phyloP scores from a whole-genome alignment of 2,888 invertebrate species.

The Cyclophora albipunctata region DNA sequence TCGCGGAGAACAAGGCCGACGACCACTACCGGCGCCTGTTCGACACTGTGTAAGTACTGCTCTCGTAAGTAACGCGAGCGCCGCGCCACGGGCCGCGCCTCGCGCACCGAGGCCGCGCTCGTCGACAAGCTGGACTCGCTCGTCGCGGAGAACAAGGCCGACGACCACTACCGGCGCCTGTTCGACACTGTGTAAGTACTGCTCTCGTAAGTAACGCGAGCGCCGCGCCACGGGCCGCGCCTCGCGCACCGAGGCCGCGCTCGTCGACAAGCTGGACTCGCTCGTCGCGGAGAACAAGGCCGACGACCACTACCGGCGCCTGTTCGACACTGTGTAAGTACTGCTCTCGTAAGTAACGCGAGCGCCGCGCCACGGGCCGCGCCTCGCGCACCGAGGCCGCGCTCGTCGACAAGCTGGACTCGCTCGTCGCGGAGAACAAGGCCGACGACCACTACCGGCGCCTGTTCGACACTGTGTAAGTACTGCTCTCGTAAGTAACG shows the following conservation, averaged over 20 bases:
- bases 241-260: constrained; percentile 91
- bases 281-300: constrained; percentile 95
- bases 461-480: constrained; percentile 97
- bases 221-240: constrained; percentile 88
- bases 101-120: constrained; percentile 92
- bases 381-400: constrained; percentile 95
- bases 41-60: constrained; percentile 90
- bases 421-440: constrained; percentile 93
- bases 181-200: constrained; percentile 95
- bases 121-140: constrained; percentile 95
- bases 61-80: constrained; percentile 83
- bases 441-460: constrained; percentile 95
- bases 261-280: constrained; percentile 95
- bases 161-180: constrained; percentile 93
- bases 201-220: constrained; percentile 78
- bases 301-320: constrained; percentile 91
- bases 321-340: constrained; percentile 97
- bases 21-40: constrained; percentile 95
- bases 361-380: constrained; percentile 86
- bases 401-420: constrained; percentile 94
- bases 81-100: constrained; percentile 86
- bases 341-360: constrained; percentile 68
- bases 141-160: constrained; percentile 95
- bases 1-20: constrained; percentile 95
- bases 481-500: constrained; percentile 59